phyloP scores from a whole-genome alignment of 2,888 invertebrate species.

The Drosophila demipolita region DNA sequence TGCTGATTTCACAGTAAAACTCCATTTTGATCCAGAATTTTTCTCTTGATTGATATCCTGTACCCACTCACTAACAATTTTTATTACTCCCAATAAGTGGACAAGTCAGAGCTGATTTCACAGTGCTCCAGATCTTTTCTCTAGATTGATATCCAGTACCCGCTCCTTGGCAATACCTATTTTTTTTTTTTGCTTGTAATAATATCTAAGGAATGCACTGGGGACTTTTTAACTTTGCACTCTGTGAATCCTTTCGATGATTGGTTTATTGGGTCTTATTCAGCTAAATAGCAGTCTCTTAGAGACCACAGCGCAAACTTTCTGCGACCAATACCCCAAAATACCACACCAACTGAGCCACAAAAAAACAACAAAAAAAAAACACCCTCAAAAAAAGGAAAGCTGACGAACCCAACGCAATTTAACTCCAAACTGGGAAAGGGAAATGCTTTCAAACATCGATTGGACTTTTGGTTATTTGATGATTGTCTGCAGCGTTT shows the following conservation, averaged over 20 bases:
- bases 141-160: not conserved
- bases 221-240: not conserved
- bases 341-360: slow-evolving; percentile 1
- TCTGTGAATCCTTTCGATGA: not conserved
- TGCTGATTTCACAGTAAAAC: not conserved
- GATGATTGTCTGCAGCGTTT: slow-evolving; percentile 60
- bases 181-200: not conserved
- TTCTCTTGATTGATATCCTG: no score
- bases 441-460: slow-evolving; percentile 55
- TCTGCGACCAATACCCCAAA: slow-evolving; percentile 4
- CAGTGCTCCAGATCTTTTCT: not conserved
- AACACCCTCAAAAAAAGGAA: slow-evolving; percentile 1
- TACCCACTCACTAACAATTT: no score
- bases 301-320: slow-evolving; percentile 29
- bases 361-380: slow-evolving; percentile 16
- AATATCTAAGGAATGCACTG: not conserved
- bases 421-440: slow-evolving; percentile 21
- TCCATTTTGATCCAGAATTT: not conserved
- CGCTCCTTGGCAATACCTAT: not conserved
- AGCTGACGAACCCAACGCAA: slow-evolving; percentile 14
- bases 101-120: no score
- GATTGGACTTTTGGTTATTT: slow-evolving; percentile 68
- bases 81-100: no score
- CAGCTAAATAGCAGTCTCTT: slow-evolving; percentile 11
- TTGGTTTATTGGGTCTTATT: slow-evolving; percentile 6